Evolutionary conservation across 2,113 vertebrate genomes (phyloP).

Genomic region (Nycticryphes semicollaris): DNA sequence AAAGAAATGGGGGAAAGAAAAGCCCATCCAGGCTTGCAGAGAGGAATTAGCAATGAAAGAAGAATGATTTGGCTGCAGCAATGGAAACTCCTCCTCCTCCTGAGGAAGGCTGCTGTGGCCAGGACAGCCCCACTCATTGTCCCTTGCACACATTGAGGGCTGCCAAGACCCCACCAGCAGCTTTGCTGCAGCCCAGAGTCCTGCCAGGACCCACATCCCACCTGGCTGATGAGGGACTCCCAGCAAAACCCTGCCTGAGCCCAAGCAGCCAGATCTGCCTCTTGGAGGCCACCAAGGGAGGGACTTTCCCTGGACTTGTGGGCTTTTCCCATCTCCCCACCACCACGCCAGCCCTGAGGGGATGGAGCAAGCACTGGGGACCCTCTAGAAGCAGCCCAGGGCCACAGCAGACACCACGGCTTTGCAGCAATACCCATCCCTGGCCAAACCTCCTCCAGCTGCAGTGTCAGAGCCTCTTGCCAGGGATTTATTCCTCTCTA

Average conservation of each 20-base stretch:
- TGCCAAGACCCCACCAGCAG: not conserved
- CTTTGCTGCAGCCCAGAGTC: not conserved
- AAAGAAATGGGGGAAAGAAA: not conserved
- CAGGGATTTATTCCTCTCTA: not conserved
- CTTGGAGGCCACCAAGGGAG: not conserved
- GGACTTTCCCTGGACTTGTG: not conserved
- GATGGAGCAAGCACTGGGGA: fast-evolving
- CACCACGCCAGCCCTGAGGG: fast-evolving
- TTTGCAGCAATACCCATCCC: fast-evolving
- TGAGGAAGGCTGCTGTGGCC: not conserved
- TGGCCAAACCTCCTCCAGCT: not conserved
- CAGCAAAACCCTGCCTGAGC: fast-evolving
- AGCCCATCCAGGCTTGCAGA: not conserved
- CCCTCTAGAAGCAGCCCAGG: fast-evolving
- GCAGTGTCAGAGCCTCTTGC: not conserved
- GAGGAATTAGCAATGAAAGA: slow-evolving; percentile 4
- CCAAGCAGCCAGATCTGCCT: not conserved
- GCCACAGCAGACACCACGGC: not conserved
- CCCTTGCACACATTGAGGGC: fast-evolving
- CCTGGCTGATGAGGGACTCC: not conserved
- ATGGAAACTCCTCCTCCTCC: not conserved
- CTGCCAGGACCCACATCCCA: not conserved
- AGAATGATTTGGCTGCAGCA: not conserved
- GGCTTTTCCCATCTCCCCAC: not conserved
- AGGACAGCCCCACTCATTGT: not conserved